Conservation (phyloP, 2,888 invertebrate genomes). For the Zaprionus lineosus region DNA sequence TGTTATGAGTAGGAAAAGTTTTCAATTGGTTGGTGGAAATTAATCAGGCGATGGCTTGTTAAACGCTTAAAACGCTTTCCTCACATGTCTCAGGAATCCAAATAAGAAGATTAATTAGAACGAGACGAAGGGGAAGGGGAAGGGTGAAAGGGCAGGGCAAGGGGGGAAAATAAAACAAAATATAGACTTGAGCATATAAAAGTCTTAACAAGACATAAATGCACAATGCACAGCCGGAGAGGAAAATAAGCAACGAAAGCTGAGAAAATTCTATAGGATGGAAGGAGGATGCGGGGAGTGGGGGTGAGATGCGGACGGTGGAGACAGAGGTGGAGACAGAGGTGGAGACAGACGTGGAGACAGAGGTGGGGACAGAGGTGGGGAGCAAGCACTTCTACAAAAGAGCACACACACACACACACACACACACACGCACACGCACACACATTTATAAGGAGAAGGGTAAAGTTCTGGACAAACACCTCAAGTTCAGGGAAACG, state of each 20-base stretch:
- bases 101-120: slow-evolving; percentile 57
- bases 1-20: slow-evolving; percentile 2
- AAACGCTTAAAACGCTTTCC: slow-evolving; percentile 24
- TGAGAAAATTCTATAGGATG: slow-evolving; percentile 31
- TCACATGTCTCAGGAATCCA: slow-evolving; percentile 15
- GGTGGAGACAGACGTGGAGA: too few species aligned
- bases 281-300: not conserved
- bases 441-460: slow-evolving; percentile 6
- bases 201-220: slow-evolving; percentile 78
- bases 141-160: too few species aligned
- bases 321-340: too few species aligned
- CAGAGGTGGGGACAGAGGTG: too few species aligned
- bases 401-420: slow-evolving; percentile 11
- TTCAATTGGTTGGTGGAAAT: slow-evolving; percentile 16
- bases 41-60: slow-evolving; percentile 28
- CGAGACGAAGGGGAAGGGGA: too few species aligned
- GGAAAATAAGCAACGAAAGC: slow-evolving; percentile 39
- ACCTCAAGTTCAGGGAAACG: slow-evolving; percentile 54
- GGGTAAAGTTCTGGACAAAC: slow-evolving; percentile 60
- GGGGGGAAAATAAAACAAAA: slow-evolving; percentile 62
- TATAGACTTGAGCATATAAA: slow-evolving; percentile 71
- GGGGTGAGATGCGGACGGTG: not conserved
- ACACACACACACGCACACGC: too few species aligned
- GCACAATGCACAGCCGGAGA: slow-evolving; percentile 39
- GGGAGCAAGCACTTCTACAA: not conserved